phyloP scores from a whole-genome alignment of 1,140 invertebrate species.

The Zaprionus davidi region DNA sequence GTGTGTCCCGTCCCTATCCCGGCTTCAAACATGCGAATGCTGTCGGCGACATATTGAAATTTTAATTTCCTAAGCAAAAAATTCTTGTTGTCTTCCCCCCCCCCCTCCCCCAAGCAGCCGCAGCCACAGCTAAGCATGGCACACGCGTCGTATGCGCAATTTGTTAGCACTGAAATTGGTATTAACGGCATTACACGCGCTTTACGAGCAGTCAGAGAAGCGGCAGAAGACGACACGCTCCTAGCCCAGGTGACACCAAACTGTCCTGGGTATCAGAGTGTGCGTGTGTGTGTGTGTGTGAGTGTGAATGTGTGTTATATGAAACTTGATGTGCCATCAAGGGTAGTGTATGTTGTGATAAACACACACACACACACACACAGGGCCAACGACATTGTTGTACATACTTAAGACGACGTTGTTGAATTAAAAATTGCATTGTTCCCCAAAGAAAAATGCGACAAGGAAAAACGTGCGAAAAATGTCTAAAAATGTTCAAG shows the following conservation, averaged over 20 bases:
- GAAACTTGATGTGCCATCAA: conserved; percentile 43
- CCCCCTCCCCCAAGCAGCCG: background rate
- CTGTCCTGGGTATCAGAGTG: background rate
- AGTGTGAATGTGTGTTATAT: conserved; percentile 6
- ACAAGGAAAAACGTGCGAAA: background rate
- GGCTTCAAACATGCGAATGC: conserved; percentile 39
- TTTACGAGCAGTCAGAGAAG: conserved; percentile 66
- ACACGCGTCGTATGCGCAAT: conserved; percentile 77
- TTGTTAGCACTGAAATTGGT: conserved; percentile 78
- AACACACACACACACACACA: conserved; percentile 23
- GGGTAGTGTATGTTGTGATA: conserved; percentile 23
- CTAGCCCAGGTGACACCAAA: conserved; percentile 50
- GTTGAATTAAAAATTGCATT: conserved; percentile 33
- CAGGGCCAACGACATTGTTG: conserved; percentile 20
- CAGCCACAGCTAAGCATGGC: conserved; percentile 15
- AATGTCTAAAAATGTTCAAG: background rate
- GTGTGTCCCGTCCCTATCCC: background rate
- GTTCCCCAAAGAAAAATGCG: background rate
- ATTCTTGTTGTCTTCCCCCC: conserved; percentile 11
- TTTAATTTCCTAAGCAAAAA: conserved; percentile 71
- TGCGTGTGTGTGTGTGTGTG: background rate
- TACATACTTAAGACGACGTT: conserved; percentile 4
- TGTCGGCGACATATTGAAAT: conserved; percentile 76
- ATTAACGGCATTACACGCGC: conserved; percentile 77
- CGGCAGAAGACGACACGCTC: conserved; percentile 13